phyloP scores from a whole-genome alignment of 2,888 invertebrate species.

The Apoderus coryli region DNA sequence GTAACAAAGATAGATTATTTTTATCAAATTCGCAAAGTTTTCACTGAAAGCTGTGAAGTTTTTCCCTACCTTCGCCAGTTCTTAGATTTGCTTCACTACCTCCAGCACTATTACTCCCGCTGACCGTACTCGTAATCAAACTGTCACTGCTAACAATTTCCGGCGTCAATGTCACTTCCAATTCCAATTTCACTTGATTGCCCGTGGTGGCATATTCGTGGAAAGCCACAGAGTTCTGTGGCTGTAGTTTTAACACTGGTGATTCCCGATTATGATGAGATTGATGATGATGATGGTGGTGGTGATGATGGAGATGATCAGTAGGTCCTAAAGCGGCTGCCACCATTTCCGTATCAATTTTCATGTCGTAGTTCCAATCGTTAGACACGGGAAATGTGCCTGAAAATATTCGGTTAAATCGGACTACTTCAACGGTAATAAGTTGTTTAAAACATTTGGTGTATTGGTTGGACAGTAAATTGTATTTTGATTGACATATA shows the following conservation, averaged over 20 bases:
- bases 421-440: no score
- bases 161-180: conserved; percentile 45
- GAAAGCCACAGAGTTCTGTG: background rate
- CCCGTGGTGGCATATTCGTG: conserved; percentile 12
- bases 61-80: no score
- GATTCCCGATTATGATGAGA: background rate
- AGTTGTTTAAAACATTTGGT: no score
- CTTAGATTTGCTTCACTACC: no score
- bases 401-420: no score
- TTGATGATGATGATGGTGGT: background rate
- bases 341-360: conserved; percentile 36
- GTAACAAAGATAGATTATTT: no score
- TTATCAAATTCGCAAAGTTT: no score
- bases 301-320: conserved; percentile 13
- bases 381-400: conserved; percentile 35
- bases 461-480: no score
- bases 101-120: background rate
- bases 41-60: no score
- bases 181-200: conserved; percentile 39
- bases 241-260: background rate
- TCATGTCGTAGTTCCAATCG: conserved; percentile 33
- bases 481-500: no score
- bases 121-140: conserved; percentile 39
- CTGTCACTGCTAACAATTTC: conserved; percentile 40
- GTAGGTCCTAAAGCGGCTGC: conserved; percentile 34